Evolutionary conservation across 2,797 vertebrate species (phyloP), one percentile per base, ranked within the genome.

Genomic region (Acestrorhynchus altus): DNA sequence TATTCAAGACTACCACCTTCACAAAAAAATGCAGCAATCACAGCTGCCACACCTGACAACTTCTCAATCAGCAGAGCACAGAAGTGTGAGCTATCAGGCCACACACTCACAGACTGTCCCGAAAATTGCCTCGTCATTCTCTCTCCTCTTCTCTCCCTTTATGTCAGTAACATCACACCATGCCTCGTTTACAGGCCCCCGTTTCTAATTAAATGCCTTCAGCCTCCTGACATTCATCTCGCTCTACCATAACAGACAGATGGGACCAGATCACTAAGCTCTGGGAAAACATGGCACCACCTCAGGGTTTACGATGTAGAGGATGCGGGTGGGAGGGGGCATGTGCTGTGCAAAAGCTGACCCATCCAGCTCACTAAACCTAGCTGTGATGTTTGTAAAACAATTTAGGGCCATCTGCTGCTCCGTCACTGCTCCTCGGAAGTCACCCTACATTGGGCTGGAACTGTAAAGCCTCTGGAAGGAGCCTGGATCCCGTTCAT

Each of bases 341-440:
- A n/a, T n/a, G n/a, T n/a, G 68, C 72, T 80, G 84, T 74, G 84
- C 81, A 83, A 81, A 63, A 51, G 22, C 47, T 51, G 77, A 59
- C 76, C 39, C 52, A 4, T 24, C 52, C 52, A 64, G 59, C 75
- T 71, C 24, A 77, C 86, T 83, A 89, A 89, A 88, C 82, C 86
- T 86, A 89, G n/a, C 91, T 87, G 85, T 72, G 86, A 87, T 91
- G 91, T 91, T 94, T 91, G 88, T 86, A 89, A 91, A 92, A 90
- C 89, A 82, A 91, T 89, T 81, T 86, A 70, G 87, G 42, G 67
- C 92, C 92, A 94, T 93, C 93, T 94, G 92, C 88, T 80, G 74
- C 13, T 16, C 77, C 72, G 77, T 80, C 87, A 83, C 83, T 78
- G 86, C 86, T 91, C 83, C 77, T 74, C 82, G 85, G 84, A 87